These are phyloP conservation scores for Edolisoma coerulescens DNA, from an alignment of 2,113 vertebrate species.

Conservation along the genomic window DNA sequence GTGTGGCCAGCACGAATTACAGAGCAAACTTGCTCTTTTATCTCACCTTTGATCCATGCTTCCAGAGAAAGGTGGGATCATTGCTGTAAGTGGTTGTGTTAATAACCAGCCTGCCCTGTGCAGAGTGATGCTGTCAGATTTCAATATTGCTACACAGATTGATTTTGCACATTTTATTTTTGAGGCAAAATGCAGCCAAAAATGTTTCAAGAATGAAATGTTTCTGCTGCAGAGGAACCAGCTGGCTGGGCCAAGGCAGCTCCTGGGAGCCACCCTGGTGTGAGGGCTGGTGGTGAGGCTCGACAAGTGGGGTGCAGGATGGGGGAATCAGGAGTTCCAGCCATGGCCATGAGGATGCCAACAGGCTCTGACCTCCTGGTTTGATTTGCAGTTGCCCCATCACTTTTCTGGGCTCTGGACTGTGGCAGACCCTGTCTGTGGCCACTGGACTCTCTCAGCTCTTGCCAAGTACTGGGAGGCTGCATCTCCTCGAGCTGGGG, in stretches of 20 bases:
- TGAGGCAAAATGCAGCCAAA: neutral
- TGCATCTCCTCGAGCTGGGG: neutral
- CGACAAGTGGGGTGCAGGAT: accelerated
- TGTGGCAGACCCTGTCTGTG: neutral
- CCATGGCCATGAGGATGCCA: neutral
- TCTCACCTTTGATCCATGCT: neutral
- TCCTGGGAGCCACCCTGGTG: neutral
- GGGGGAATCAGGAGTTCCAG: neutral
- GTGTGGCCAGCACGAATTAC: neutral
- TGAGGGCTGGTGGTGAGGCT: neutral
- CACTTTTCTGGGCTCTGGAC: neutral
- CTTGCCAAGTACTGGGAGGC: neutral
- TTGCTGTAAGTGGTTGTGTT: neutral
- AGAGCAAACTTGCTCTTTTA: neutral
- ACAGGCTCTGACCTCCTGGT: neutral
- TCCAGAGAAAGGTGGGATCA: neutral
- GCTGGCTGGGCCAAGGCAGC: neutral
- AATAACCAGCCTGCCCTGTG: neutral
- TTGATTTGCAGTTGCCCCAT: neutral
- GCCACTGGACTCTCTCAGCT: neutral
- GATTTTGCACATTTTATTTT: slow-evolving; percentile 45
- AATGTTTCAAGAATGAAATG: neutral
- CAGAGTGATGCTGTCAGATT: neutral
- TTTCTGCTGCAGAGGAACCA: neutral
- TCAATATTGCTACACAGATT: neutral